These are phyloP conservation scores for Ormyrus thymus DNA, from an alignment of 2,888 invertebrate species.

Conservation along the genomic window DNA sequence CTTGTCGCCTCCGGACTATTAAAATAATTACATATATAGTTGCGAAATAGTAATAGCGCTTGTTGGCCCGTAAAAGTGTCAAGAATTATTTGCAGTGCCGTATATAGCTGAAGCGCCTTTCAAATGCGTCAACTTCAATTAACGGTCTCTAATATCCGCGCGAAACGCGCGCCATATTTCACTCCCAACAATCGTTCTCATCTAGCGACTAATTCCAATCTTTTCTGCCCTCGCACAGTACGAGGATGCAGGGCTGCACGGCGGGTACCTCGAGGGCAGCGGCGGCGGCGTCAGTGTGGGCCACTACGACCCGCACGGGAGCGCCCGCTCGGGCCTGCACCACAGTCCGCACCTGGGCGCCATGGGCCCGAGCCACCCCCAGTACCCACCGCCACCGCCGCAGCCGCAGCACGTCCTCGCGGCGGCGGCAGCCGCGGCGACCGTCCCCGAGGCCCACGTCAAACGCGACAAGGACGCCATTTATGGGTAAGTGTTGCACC, in stretches of 20 bases:
- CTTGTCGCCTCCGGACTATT: no score
- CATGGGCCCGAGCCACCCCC: constrained; percentile 77
- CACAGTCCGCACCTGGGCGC: constrained; percentile 80
- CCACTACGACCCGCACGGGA: constrained; percentile 87
- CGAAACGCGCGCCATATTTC: neutral
- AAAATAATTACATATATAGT: no score
- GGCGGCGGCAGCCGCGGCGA: constrained; percentile 77
- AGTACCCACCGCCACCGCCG: constrained; percentile 83
- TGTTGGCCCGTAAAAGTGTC: no score
- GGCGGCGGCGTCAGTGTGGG: constrained; percentile 79
- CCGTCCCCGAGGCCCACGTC: constrained; percentile 88
- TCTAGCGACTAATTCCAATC: constrained; percentile 2
- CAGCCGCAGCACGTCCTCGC: constrained; percentile 88
- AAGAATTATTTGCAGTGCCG: no score
- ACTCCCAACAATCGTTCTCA: no score
- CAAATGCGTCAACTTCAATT: no score
- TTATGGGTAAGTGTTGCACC: constrained; percentile 90
- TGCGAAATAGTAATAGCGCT: no score
- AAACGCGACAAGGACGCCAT: constrained; percentile 99
- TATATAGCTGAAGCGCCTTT: no score
- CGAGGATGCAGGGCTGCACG: constrained; percentile 92
- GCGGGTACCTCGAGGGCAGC: constrained; percentile 87
- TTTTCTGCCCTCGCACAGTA: constrained; percentile 79
- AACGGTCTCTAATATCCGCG: neutral
- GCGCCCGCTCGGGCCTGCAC: constrained; percentile 78